Percentiles rank a stretch among this genome's conserved stretches.
These are phyloP conservation scores for Lathamus discolor DNA, from an alignment of 2,113 vertebrate genomes.

Conservation along the genomic window DNA sequence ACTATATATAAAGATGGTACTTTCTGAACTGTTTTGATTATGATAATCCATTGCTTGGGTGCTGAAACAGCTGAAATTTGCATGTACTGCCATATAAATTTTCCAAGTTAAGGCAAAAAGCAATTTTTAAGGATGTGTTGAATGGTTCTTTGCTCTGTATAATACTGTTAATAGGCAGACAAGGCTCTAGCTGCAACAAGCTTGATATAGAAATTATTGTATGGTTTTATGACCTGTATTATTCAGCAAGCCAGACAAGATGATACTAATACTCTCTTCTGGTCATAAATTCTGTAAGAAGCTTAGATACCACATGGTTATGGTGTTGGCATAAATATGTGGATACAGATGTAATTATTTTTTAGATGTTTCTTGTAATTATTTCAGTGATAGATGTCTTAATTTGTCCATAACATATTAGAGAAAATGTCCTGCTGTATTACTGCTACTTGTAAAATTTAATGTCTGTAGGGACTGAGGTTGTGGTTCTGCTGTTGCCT, in stretches of 20 bases:
- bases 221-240: slow-evolving; percentile 18
- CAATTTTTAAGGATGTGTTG: neutral
- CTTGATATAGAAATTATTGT: neutral
- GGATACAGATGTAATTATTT: slow-evolving; percentile 19
- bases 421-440: neutral
- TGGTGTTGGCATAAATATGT: slow-evolving; percentile 12
- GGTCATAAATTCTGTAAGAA: neutral
- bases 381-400: neutral
- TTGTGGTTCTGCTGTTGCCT: neutral
- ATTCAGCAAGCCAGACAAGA: neutral
- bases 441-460: slow-evolving; percentile 9
- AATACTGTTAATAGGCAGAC: slow-evolving; percentile 1
- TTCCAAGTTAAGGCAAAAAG: neutral
- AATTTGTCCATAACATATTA: neutral
- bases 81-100: neutral
- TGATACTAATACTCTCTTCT: slow-evolving; percentile 9
- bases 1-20: neutral
- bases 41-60: neutral
- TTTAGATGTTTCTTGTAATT: slow-evolving; percentile 23
- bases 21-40: neutral
- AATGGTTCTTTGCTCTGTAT: neutral
- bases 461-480: neutral
- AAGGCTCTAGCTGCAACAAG: neutral
- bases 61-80: neutral
- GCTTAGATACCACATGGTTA: neutral